Evolutionary conservation across 2,888 invertebrate species (phyloP), one percentile per base, ranked within the genome.

Genomic region (Cetonia aurata): DNA sequence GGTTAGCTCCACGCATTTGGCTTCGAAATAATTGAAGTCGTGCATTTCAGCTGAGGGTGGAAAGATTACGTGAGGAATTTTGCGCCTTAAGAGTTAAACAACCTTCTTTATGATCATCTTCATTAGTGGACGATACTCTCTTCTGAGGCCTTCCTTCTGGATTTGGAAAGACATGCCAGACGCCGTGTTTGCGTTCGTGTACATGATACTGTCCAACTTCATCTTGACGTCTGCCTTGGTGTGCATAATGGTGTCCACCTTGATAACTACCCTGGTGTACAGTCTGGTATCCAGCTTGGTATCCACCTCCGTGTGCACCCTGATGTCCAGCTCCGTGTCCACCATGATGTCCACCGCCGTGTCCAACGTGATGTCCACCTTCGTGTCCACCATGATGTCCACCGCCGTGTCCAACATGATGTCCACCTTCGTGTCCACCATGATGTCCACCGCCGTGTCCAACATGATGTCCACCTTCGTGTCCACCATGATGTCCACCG

Each of bases 81-180:
- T n/a, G n/a, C n/a, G n/a, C n/a, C n/a, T 37, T 37, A 86, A 74
- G 75, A 86, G 75, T 33, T 69, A 71, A 72, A 52, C 4, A 69
- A 65, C 70, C 15, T 13, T 33, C 6, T 19, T 12, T n/a, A 6
- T 8, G 25, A 6, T 19, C 88, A 86, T 0, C 96, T 90, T 80
- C 92, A 92, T 83, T 96, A 98, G 98, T 98, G 98, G 76, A 88
- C 87, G 3, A 97, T 97, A 9, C 98, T 98, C 80, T 98, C 98
- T n/a, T n/a, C n/a, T n/a, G n/a, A n/a, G n/a, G n/a, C n/a, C n/a
- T n/a, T n/a, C n/a, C n/a, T n/a, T n/a, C n/a, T n/a, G n/a, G n/a
- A n/a, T n/a, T n/a, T n/a, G n/a, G n/a, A n/a, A n/a, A n/a, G n/a
- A n/a, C n/a, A n/a, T n/a, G n/a, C n/a, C n/a, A n/a, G n/a, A n/a